Base-by-base conservation (phyloP, 2,888 invertebrate species). In the Cheiracanthium punctorium region DNA sequence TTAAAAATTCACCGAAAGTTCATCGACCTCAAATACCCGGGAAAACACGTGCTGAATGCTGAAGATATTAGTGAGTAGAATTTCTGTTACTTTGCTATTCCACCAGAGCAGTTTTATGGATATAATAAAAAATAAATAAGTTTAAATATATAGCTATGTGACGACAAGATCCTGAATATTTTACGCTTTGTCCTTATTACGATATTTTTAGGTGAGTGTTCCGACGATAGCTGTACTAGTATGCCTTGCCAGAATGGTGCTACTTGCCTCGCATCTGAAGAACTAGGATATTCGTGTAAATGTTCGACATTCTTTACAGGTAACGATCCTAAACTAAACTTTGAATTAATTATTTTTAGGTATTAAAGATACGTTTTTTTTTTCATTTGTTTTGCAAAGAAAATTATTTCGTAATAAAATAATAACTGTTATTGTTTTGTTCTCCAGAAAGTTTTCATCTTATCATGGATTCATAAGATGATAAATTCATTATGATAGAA, bases 241-340 rank as follows among this genome's bases (percentile, higher is more conserved):
- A 93, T 95, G 90, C 96, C 96, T 0, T 97, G 97, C 92, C 94
- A 94, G 90, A 94, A 95, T 91, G 94, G 94, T 75, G 95, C 95
- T 29, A 95, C 95, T 70, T 97, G 96, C 92, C 93, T 95, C 91
- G 90, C 92, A 86, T 90, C 91, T 20, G 90, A 95, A 94, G 92
- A 92, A 94, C 89, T 95, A 94, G 91, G 89, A 33, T 94, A 93
- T 90, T 92, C 92, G 80, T 94, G 94, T 90, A 91, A 93, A 24
- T 94, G 94, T 90, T 92, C 92, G n/a, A 92, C 92, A 0, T 93
- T 93, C 77, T 96, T 94, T 92, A 94, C 94, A 91, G 93, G 88
- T 87, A 87, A 79, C 12, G 14, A n/a, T 41, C 29, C 12, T 52
- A n/a, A n/a, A n/a, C n/a, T n/a, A n/a, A n/a, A n/a, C n/a, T n/a